Conservation (phyloP, 30 jellyfish, hydroid and myxozoan species). For the Turritopsis dohrnii region DNA sequence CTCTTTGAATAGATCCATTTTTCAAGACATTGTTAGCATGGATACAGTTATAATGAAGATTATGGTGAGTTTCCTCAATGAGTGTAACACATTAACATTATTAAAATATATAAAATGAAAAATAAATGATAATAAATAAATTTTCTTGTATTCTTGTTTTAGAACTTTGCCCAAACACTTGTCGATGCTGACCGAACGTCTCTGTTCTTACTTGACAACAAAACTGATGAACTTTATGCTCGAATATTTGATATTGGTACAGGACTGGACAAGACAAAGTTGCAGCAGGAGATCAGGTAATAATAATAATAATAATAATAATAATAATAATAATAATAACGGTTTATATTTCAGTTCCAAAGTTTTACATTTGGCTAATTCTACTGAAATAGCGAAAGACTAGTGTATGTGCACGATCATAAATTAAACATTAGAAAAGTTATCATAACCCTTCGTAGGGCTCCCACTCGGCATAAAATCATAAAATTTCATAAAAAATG, state of each 20-base stretch:
- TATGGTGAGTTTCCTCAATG: conserved; percentile 52
- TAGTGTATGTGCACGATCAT: too few relatives aligned
- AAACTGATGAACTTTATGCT: conserved; percentile 90
- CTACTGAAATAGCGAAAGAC: too few relatives aligned
- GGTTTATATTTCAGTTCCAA: too few relatives aligned
- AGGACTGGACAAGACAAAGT: conserved; percentile 88
- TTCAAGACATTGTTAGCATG: conserved; percentile 98
- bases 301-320: background rate
- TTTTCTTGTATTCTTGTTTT: background rate
- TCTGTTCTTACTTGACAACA: conserved; percentile 77
- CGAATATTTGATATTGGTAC: conserved; percentile 96
- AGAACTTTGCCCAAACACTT: conserved; percentile 97
- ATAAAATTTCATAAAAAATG: too few relatives aligned
- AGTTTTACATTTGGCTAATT: too few relatives aligned
- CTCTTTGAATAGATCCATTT: conserved; percentile 52
- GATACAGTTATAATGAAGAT: conserved; percentile 94
- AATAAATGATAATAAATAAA: too few relatives aligned
- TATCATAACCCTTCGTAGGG: too few relatives aligned
- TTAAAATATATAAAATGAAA: too few relatives aligned
- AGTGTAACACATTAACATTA: too few relatives aligned
- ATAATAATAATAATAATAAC: too few relatives aligned
- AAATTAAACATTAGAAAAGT: too few relatives aligned
- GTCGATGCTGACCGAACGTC: conserved; percentile 99
- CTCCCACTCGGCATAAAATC: too few relatives aligned
- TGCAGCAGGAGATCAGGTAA: conserved; percentile 93